Evolutionary conservation across 2,113 vertebrate genomes (phyloP), one percentile per base, ranked within the genome.

Genomic region (Rallus limicola): DNA sequence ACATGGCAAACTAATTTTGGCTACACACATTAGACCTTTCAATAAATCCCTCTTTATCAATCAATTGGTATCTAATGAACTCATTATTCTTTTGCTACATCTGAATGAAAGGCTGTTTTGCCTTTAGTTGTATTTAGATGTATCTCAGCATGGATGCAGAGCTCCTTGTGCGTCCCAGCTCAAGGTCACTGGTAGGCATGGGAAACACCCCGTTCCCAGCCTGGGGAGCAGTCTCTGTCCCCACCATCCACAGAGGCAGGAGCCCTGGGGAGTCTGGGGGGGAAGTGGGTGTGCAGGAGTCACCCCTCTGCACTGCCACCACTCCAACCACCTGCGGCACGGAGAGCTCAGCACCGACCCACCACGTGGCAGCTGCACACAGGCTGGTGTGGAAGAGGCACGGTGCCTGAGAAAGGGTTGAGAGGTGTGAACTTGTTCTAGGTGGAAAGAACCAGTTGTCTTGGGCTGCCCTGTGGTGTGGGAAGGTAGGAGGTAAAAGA

Each of bases 1-100:
- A 96, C 92, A 97, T 97, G 97, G 93, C 97, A 98, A 97, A 95
- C 96, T 97, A 97, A 97, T 98, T 98, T 97, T 97, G 95, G 96
- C 94, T 96, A 76, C 94, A 95, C 80, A 69, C 94, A 97, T 97
- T 97, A 97, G 87, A 93, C 94, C 91, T 96, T 95, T 97, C 88
- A 97, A 95, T 96, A 96, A 95, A 97, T 96, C 80, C 85, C 92
- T 95, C 70, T 92, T 98, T 97, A 97, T 97, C 97, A 98, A 94
- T 97, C 97, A 96, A 97, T 97, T 96, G 90, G 92, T 87, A 92
- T 86, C 92, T 96, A 97, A 98, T 95, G 96, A 97, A 91, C 92
- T 94, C 78, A 94, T 96, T 97, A 96, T 92, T 97, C 90, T 86
- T 68, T 87, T 58, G 74, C 86, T 87, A 7, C 34, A 12, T 87